A percentile compares a stretch with the other conserved stretches of the same genome.
Conservation (phyloP, 2,113 vertebrate genomes). For the Gymnocephalus cernua region DNA sequence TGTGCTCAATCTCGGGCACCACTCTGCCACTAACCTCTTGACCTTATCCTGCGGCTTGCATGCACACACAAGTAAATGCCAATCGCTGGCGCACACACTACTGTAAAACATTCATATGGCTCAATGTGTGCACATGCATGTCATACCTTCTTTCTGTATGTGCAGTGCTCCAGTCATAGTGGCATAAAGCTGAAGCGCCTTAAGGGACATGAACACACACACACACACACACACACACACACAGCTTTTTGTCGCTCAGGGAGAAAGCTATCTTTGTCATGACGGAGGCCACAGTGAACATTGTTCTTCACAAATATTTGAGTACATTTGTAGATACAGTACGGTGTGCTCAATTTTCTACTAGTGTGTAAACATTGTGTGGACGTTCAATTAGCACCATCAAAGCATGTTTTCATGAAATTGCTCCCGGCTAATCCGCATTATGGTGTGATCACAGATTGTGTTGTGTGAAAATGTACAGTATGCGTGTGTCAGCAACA, state of each 20-base stretch:
- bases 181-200: constrained; percentile 27
- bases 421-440: neutral
- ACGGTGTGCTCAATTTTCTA: neutral
- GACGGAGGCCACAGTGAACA: constrained; percentile 7
- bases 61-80: neutral
- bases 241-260: constrained; percentile 34
- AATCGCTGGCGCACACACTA: neutral
- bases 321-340: neutral
- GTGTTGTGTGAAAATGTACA: constrained; percentile 1
- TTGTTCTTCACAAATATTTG: neutral
- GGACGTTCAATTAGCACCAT: constrained; percentile 13
- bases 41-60: constrained; percentile 37
- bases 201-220: constrained; percentile 27
- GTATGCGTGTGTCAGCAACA: neutral
- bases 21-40: constrained; percentile 19
- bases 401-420: constrained; percentile 38
- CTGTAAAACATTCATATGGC: constrained; percentile 1
- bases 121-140: neutral
- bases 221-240: neutral
- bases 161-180: constrained; percentile 8
- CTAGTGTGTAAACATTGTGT: neutral
- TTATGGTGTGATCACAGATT: constrained; percentile 22
- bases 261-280: constrained; percentile 29
- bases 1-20: constrained; percentile 22
- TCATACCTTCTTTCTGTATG: constrained; percentile 4